Conservation (phyloP, 2,113 vertebrate species). For the Marmota flaviventris region DNA sequence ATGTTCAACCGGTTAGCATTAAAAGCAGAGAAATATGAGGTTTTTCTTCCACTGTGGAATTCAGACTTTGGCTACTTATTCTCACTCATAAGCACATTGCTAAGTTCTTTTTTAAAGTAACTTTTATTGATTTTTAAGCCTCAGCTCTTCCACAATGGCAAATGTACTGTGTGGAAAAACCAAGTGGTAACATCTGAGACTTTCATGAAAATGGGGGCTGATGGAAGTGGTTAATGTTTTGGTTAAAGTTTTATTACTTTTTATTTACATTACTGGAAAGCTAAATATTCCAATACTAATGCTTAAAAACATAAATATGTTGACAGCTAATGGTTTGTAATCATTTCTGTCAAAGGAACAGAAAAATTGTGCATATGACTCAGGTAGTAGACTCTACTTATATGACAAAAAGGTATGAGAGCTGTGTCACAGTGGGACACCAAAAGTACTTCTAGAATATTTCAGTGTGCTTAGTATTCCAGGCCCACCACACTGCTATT, state of each 20-base stretch:
- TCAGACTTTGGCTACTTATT: neutral
- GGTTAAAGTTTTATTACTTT: conserved; percentile 1
- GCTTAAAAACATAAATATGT: neutral
- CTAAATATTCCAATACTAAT: neutral
- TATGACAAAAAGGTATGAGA: neutral
- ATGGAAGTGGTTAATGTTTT: neutral
- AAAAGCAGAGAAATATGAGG: neutral
- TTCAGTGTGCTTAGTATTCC: neutral
- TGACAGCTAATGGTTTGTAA: conserved; percentile 42
- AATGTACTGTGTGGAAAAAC: neutral
- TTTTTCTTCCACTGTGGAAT: neutral
- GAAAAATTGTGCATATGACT: neutral
- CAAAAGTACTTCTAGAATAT: neutral
- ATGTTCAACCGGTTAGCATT: neutral
- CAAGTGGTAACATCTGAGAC: neutral
- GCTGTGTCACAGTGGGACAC: neutral
- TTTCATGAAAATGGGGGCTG: neutral
- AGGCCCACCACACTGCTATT: neutral
- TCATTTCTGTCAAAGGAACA: conserved; percentile 26
- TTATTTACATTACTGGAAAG: conserved; percentile 4
- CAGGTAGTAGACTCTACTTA: neutral
- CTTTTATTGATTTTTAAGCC: neutral
- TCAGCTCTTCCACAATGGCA: neutral
- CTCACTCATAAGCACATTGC: neutral
- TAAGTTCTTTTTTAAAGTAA: neutral